phyloP scores from a whole-genome alignment of 2,797 vertebrate genomes.

The Rousettus madagascariensis region DNA sequence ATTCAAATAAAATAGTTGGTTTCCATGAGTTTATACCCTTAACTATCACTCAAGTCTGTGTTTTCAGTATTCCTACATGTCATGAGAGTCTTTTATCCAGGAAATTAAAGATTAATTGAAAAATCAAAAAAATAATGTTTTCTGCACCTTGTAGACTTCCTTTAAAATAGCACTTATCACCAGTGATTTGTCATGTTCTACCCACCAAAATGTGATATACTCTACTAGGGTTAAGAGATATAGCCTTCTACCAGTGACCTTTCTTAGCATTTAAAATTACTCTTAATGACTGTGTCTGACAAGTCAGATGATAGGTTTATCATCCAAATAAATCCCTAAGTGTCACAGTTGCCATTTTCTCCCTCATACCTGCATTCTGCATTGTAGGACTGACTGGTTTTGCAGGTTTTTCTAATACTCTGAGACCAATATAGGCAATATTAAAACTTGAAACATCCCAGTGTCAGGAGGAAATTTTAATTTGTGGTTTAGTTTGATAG shows the following conservation, averaged over 20 bases:
- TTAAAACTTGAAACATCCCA: constrained; percentile 43
- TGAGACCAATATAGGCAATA: neutral
- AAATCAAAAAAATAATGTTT: neutral
- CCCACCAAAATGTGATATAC: neutral
- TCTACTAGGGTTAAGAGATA: neutral
- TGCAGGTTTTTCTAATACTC: neutral
- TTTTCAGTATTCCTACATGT: neutral
- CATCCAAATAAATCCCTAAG: neutral
- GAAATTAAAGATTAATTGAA: constrained; percentile 44
- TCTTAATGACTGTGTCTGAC: neutral
- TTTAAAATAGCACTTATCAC: constrained; percentile 22
- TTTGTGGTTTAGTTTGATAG: neutral
- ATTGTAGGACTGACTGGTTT: neutral
- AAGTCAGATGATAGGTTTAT: neutral
- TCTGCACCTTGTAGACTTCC: neutral
- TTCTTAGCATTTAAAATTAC: neutral
- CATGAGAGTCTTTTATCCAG: constrained; percentile 26
- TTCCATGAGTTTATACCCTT: neutral
- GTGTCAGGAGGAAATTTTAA: neutral
- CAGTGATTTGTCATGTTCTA: neutral
- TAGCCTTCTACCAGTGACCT: neutral
- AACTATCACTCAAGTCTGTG: neutral
- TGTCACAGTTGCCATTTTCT: constrained; percentile 17
- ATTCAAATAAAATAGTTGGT: constrained; percentile 2
- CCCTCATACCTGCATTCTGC: neutral